Evolutionary conservation across 1,140 invertebrate genomes (phyloP), one percentile per base, ranked within the genome.

Genomic region (Drosophila orosa): DNA sequence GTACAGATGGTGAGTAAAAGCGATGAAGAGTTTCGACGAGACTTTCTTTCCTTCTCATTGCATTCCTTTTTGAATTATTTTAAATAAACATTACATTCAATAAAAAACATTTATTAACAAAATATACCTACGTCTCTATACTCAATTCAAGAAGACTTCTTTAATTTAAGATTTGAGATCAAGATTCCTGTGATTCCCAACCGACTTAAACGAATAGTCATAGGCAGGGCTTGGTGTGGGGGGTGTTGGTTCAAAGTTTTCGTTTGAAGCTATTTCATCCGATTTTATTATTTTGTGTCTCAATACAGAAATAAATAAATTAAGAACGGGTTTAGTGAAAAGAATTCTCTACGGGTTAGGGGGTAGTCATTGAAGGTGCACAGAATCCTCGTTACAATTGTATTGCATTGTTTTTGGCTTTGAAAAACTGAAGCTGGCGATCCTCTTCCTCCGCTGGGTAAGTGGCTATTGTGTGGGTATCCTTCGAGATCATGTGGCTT

Each of bases 251-350:
- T 35, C 29, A 33, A 52, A 22, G 29, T 52, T 9, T 22, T 15
- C 4, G 13, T 22, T 52, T 52, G 50, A 54, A 52, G 19, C 50
- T 35, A 15, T 52, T 33, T 22, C 5, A 24, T 54, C 13, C 19
- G 19, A 35, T 35, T 54, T 54, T 54, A 54, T 54, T 31, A 7
- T 6, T 22, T 54, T 22, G 13, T 22, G 13, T 13, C 13, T 35
- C 8, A 10, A 24, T 24, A n/a, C 19, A 10, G 29, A 54, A 52
- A 54, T 52, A 54, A 54, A 54, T 54, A 35, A 52, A 22, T 52
- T 9, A 33, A 33, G 12, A 52, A 12, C 27, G 7, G 12, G 9
- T 2, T 19, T 1, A 22, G 17, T 52, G 31, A 52, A 35, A 6
- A 2, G 13, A 8, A 52, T 35, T 35, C 7, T 22, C 13, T 15